phyloP scores from a whole-genome alignment of 2,113 vertebrate species.

The Cettia cetti region DNA sequence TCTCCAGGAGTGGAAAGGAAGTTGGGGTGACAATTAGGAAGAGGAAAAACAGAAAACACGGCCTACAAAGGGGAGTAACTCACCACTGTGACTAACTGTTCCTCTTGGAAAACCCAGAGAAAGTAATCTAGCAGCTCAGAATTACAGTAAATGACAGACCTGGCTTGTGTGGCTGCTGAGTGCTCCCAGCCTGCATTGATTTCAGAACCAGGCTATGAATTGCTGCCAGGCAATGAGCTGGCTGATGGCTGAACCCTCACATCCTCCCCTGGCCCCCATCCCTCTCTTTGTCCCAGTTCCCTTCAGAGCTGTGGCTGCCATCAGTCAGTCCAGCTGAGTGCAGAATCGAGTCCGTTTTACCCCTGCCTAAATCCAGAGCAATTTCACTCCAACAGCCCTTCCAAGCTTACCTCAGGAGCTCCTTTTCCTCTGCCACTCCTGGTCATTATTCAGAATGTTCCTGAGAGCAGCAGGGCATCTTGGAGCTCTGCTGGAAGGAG shows the following conservation, averaged over 20 bases:
- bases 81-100: neutral
- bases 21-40: neutral
- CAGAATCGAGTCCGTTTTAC: neutral
- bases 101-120: neutral
- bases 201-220: slow-evolving; percentile 4
- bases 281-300: neutral
- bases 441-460: neutral
- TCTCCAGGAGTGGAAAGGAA: neutral
- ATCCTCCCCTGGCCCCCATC: neutral
- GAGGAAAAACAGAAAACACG: neutral
- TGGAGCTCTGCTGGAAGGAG: neutral
- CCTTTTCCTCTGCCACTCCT: neutral
- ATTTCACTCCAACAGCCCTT: neutral
- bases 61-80: neutral
- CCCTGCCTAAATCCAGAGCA: neutral
- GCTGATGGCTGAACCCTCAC: neutral
- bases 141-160: slow-evolving; percentile 50
- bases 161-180: slow-evolving; percentile 16
- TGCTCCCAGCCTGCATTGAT: slow-evolving; percentile 36
- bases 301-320: neutral
- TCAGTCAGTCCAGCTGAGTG: neutral
- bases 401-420: neutral
- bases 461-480: neutral
- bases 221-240: slow-evolving; percentile 30
- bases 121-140: slow-evolving; percentile 9